Evolutionary conservation across 2,888 invertebrate genomes (phyloP).

Genomic region (Diabrotica balteata): DNA sequence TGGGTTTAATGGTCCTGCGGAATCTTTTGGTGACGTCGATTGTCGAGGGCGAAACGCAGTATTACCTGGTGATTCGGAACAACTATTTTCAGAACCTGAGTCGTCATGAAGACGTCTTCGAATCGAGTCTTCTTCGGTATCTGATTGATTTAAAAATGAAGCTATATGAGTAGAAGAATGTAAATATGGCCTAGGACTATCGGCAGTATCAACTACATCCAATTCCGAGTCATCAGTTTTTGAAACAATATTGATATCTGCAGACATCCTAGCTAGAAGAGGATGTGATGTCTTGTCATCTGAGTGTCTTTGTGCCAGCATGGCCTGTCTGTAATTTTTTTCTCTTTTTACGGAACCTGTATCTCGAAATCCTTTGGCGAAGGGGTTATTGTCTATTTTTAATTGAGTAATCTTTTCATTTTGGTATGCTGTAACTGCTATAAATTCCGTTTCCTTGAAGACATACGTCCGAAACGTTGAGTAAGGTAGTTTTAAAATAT

Average conservation of each 20-base stretch:
- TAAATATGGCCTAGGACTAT: constrained; percentile 76
- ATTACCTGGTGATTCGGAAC: constrained; percentile 68
- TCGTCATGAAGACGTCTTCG: constrained; percentile 69
- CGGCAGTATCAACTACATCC: constrained; percentile 88
- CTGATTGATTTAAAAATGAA: constrained; percentile 51
- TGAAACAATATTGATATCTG: constrained; percentile 64
- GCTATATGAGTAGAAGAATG: constrained; percentile 56
- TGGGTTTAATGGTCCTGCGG: constrained; percentile 66
- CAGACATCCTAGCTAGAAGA: constrained; percentile 59
- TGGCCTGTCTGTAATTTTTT: constrained; percentile 91
- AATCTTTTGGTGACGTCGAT: constrained; percentile 60
- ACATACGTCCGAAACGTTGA: constrained; percentile 97
- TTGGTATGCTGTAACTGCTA: constrained; percentile 99
- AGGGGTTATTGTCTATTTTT: constrained; percentile 98
- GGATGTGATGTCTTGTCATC: constrained; percentile 66
- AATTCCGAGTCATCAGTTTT: constrained; percentile 84
- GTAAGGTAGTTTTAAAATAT: constrained; percentile 97
- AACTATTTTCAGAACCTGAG: constrained; percentile 75
- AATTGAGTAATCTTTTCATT: constrained; percentile 99
- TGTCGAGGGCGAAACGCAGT: constrained; percentile 58
- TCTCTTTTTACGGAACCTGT: constrained; percentile 98
- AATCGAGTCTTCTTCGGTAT: constrained; percentile 58
- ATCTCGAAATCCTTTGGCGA: constrained; percentile 97
- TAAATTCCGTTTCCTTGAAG: constrained; percentile 97
- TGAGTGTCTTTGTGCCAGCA: constrained; percentile 65